phyloP scores from a whole-genome alignment of 2,113 vertebrate genomes.

The Apodemus speciosus region DNA sequence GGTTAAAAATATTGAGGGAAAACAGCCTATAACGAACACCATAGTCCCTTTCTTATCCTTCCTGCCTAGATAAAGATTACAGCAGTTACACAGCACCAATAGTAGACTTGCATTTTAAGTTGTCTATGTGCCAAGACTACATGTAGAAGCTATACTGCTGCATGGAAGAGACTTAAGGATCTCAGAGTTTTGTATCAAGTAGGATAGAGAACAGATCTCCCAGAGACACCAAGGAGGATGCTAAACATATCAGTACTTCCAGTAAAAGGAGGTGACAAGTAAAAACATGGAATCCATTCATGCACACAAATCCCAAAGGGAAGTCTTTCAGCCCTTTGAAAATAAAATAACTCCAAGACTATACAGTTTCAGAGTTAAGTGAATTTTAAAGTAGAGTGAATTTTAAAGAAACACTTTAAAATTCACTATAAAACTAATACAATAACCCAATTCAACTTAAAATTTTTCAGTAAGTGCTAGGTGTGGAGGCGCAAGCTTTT shows the following conservation, averaged over 20 bases:
- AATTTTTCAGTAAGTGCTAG: neutral
- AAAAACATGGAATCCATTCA: neutral
- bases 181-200: neutral
- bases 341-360: neutral
- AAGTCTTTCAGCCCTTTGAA: neutral
- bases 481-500: neutral
- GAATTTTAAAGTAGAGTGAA: too few relatives aligned
- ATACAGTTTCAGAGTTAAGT: neutral
- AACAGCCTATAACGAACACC: neutral
- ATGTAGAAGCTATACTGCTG: neutral
- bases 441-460: neutral
- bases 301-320: too few relatives aligned
- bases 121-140: neutral
- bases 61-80: neutral
- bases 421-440: neutral
- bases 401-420: neutral
- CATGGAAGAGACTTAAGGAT: neutral
- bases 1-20: neutral
- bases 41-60: neutral
- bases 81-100: neutral
- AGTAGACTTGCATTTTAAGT: neutral
- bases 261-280: rapidly evolving
- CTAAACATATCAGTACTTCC: neutral
- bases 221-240: neutral
- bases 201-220: neutral